A percentile compares a stretch with the other conserved stretches of the same genome.
Evolutionary conservation across 2,113 vertebrate genomes (phyloP).

Genomic region (Triplophysa dalaica): DNA sequence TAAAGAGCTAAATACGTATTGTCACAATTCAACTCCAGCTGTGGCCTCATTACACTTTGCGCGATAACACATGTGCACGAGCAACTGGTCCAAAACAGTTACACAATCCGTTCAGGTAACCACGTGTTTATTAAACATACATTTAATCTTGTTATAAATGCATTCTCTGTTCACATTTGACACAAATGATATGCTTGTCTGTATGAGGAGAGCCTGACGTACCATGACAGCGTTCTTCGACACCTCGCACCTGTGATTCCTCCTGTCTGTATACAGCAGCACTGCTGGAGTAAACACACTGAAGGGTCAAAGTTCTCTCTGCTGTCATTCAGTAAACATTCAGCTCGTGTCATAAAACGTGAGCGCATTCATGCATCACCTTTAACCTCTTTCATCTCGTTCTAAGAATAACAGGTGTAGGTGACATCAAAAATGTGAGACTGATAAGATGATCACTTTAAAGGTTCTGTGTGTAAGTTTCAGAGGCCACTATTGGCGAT

Average conservation of each 20-base stretch:
- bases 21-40: background rate
- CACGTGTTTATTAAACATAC: too few species aligned
- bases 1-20: too few species aligned
- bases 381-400: background rate
- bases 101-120: too few species aligned
- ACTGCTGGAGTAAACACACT: background rate
- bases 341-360: slow-evolving; percentile 54
- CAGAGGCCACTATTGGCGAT: too few species aligned
- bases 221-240: background rate
- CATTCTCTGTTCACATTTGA: too few species aligned
- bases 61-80: background rate
- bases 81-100: too few species aligned
- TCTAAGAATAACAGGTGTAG: background rate
- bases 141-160: too few species aligned
- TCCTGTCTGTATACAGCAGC: background rate
- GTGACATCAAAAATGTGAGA: background rate
- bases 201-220: background rate
- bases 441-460: too few species aligned
- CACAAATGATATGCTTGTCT: background rate
- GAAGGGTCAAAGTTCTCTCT: slow-evolving; percentile 57
- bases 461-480: too few species aligned
- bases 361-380: background rate
- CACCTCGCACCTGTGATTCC: background rate
- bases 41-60: background rate
- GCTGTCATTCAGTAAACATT: slow-evolving; percentile 14